Percentiles rank a stretch among this genome's conserved stretches.
Evolutionary conservation across 2,888 invertebrate species (phyloP).

Genomic region (Bugula neritina): DNA sequence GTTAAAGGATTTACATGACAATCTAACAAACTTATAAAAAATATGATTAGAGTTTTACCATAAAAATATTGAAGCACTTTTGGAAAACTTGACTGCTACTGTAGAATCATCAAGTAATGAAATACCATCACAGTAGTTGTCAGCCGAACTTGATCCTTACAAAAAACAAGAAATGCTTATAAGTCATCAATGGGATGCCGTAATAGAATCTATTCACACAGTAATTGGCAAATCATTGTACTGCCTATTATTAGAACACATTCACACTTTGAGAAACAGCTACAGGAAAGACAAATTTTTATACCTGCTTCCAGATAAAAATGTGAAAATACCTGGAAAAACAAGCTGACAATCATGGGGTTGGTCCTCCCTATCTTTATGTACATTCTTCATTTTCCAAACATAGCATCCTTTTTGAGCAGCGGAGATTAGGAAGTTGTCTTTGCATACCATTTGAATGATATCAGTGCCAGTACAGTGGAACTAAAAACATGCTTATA

Average conservation of each 20-base stretch:
- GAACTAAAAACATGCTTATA: background rate
- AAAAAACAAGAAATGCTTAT: too few species aligned
- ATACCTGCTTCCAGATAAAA: too few species aligned
- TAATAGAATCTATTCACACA: too few species aligned
- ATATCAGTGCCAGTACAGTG: slow-evolving; percentile 16
- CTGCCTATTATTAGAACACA: too few species aligned
- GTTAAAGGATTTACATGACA: background rate
- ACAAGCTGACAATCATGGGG: slow-evolving; percentile 10
- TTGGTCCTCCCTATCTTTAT: slow-evolving; percentile 15
- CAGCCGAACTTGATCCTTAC: background rate
- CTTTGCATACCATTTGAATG: slow-evolving; percentile 9
- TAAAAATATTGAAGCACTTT: slow-evolving; percentile 11
- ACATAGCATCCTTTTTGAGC: slow-evolving; percentile 23
- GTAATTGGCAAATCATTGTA: too few species aligned
- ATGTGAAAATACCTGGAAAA: slow-evolving; percentile 18
- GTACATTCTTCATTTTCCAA: slow-evolving; percentile 22
- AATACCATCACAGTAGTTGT: slow-evolving; percentile 23
- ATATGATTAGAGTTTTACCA: background rate
- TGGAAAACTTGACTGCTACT: slow-evolving; percentile 23
- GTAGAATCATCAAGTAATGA: slow-evolving; percentile 21
- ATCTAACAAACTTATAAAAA: background rate
- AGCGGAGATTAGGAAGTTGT: slow-evolving; percentile 12
- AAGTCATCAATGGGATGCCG: too few species aligned
- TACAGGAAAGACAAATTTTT: too few species aligned
- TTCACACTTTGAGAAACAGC: too few species aligned